Percentiles rank a stretch among this genome's conserved stretches.
Conservation (phyloP, 2,888 invertebrate species). For the Stramonita haemastoma region DNA sequence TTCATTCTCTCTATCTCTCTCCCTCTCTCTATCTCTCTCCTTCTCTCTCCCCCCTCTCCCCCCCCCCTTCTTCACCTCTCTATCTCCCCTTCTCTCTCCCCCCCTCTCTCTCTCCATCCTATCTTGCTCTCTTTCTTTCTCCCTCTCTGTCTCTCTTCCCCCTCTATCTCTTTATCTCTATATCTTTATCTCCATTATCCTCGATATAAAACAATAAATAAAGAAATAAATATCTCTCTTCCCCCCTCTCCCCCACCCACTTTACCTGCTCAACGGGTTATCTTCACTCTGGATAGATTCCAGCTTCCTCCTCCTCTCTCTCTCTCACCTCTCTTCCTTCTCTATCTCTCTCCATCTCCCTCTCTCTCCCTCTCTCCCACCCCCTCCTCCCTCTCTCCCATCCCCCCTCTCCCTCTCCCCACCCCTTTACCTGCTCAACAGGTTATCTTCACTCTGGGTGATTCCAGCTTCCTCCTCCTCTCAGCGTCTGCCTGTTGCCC, state of each 20-base stretch:
- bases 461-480: conserved; percentile 36
- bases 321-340: neutral
- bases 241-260: neutral
- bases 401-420: conserved; percentile 17
- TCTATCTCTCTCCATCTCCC: neutral
- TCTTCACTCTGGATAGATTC: neutral
- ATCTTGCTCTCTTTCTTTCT: too few species aligned
- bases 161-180: neutral
- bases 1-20: too few species aligned
- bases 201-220: too few species aligned
- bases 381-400: neutral
- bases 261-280: neutral
- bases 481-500: conserved; percentile 35
- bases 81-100: too few species aligned
- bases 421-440: conserved; percentile 28
- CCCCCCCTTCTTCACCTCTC: too few species aligned
- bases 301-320: neutral
- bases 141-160: too few species aligned
- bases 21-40: too few species aligned
- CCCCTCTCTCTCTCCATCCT: too few species aligned
- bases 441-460: conserved; percentile 56
- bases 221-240: too few species aligned
- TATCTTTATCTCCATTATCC: neutral
- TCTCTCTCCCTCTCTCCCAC: too few species aligned
- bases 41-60: too few species aligned